Conservation (phyloP, 2,113 vertebrate genomes). For the Thinocorus orbignyianus region DNA sequence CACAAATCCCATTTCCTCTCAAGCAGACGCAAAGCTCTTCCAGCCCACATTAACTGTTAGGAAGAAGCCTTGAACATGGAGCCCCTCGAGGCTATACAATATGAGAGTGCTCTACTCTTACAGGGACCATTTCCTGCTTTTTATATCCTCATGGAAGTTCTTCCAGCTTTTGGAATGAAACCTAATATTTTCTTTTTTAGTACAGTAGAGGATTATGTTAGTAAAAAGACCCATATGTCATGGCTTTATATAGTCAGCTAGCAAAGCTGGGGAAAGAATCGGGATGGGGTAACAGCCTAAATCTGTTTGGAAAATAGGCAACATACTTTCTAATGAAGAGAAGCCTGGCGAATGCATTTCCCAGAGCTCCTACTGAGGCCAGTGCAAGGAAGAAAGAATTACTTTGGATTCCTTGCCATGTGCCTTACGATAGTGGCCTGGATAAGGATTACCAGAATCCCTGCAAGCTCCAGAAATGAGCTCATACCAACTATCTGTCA, state of each 20-base stretch:
- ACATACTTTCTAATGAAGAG: constrained; percentile 18
- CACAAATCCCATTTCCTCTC: constrained; percentile 40
- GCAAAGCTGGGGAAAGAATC: neutral
- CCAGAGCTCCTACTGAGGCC: neutral
- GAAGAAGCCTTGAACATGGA: constrained; percentile 7
- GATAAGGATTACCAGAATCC: neutral
- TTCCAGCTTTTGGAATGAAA: constrained; percentile 64
- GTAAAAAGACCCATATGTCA: constrained; percentile 66
- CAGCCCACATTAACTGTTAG: neutral
- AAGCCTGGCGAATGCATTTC: neutral
- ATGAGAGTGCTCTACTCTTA: neutral
- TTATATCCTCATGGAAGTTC: constrained; percentile 63
- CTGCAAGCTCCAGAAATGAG: neutral
- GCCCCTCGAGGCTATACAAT: constrained; percentile 7
- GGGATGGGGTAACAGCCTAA: constrained; percentile 17
- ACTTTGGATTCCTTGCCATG: neutral
- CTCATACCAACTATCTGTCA: neutral
- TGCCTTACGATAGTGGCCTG: neutral
- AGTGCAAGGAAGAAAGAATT: neutral
- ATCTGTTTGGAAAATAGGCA: constrained; percentile 34
- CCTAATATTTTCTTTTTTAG: constrained; percentile 69
- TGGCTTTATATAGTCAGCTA: constrained; percentile 64
- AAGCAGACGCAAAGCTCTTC: neutral
- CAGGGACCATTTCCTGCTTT: constrained; percentile 58
- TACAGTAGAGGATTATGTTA: constrained; percentile 62